phyloP scores from a whole-genome alignment of 2,888 invertebrate genomes.

The Physocephala rufipes region DNA sequence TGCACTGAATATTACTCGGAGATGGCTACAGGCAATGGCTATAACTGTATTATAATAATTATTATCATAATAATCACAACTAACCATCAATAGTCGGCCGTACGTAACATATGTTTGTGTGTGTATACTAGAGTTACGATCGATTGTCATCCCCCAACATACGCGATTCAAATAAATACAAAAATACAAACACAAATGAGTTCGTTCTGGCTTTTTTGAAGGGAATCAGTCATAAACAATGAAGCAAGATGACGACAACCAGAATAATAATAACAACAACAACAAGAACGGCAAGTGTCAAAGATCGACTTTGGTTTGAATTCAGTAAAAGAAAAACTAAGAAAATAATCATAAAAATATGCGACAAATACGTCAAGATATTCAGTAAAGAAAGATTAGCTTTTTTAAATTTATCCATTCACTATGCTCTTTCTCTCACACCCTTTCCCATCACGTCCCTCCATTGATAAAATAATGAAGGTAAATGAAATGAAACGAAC shows the following conservation, averaged over 20 bases:
- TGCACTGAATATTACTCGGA: neutral
- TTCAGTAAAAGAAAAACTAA: no score
- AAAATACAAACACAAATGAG: slow-evolving; percentile 65
- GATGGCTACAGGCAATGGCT: no score
- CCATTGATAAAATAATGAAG: neutral
- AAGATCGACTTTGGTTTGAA: no score
- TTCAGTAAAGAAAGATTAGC: slow-evolving; percentile 24
- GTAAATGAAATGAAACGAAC: neutral
- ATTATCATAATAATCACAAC: no score
- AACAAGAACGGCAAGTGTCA: neutral
- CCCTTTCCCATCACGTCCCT: neutral
- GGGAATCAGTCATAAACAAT: slow-evolving; percentile 5
- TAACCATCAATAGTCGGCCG: no score
- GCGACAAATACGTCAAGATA: neutral
- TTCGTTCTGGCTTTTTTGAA: slow-evolving; percentile 40
- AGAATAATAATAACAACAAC: neutral
- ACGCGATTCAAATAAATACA: slow-evolving; percentile 64
- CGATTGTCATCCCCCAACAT: slow-evolving; percentile 50
- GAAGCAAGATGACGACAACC: neutral
- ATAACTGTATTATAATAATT: no score
- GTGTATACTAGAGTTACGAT: neutral
- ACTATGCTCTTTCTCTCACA: neutral
- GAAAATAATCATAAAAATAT: neutral
- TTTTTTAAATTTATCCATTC: slow-evolving; percentile 7
- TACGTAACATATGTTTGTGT: neutral